These are phyloP conservation scores for Pluvianellus socialis DNA, from an alignment of 2,113 vertebrate genomes.

Conservation along the genomic window DNA sequence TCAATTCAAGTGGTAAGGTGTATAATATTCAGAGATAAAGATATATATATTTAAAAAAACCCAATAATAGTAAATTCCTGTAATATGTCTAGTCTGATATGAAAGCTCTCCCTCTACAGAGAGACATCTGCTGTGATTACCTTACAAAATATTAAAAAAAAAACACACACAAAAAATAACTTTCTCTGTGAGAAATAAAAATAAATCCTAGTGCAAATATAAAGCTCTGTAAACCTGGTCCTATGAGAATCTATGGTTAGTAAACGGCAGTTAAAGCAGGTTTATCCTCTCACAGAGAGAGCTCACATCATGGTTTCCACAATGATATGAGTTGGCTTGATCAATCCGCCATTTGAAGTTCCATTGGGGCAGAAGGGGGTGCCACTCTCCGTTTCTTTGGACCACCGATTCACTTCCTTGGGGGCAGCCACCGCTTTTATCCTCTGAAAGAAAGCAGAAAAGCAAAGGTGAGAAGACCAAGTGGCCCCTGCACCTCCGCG, in stretches of 20 bases:
- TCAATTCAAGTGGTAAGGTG: slow-evolving; percentile 73
- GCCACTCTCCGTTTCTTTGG: slow-evolving; percentile 72
- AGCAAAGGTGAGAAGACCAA: not conserved
- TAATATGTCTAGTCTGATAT: slow-evolving; percentile 77
- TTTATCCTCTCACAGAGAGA: slow-evolving; percentile 84
- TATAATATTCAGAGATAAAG: slow-evolving; percentile 71
- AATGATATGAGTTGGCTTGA: slow-evolving; percentile 92
- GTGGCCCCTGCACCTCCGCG: rapidly evolving
- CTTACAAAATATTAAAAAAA: slow-evolving; percentile 79
- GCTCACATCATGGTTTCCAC: slow-evolving; percentile 99
- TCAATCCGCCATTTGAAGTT: slow-evolving; percentile 78
- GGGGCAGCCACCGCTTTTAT: slow-evolving; percentile 92
- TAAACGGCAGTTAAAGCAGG: slow-evolving; percentile 87
- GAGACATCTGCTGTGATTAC: slow-evolving; percentile 71
- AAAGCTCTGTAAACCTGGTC: slow-evolving; percentile 92
- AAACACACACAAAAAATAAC: slow-evolving; percentile 72
- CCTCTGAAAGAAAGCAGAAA: slow-evolving; percentile 76
- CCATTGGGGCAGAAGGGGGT: slow-evolving; percentile 74
- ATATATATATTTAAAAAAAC: slow-evolving; percentile 68
- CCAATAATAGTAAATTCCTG: slow-evolving; percentile 75
- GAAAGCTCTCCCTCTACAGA: slow-evolving; percentile 73
- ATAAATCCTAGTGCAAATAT: slow-evolving; percentile 89
- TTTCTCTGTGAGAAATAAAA: slow-evolving; percentile 83
- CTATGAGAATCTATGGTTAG: slow-evolving; percentile 92
- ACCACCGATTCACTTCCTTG: slow-evolving; percentile 81